Percentiles rank a stretch among this genome's conserved stretches.
These are phyloP conservation scores for Drosophila mulleri DNA, from an alignment of 2,888 invertebrate species.

Conservation along the genomic window DNA sequence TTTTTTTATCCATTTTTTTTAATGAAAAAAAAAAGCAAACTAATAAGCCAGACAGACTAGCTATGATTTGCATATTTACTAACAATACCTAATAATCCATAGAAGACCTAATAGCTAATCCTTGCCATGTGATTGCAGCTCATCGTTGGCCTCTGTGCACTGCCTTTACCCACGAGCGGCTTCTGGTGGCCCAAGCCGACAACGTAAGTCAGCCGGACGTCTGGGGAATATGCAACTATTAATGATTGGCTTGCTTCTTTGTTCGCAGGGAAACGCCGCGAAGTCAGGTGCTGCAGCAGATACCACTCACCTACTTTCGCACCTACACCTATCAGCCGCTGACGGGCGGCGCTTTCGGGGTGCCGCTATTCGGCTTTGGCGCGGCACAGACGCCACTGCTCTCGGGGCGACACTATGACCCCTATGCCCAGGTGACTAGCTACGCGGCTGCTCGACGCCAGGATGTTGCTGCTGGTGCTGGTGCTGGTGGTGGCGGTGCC, in stretches of 20 bases:
- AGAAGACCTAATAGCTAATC: neutral
- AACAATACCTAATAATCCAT: neutral
- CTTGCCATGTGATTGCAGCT: slow-evolving; percentile 38
- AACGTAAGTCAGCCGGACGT: slow-evolving; percentile 68
- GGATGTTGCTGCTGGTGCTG: slow-evolving; percentile 26
- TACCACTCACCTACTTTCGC: slow-evolving; percentile 84
- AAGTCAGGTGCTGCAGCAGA: slow-evolving; percentile 76
- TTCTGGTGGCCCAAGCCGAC: slow-evolving; percentile 80
- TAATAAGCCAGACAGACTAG: too few species aligned
- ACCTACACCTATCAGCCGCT: slow-evolving; percentile 84
- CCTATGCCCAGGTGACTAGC: slow-evolving; percentile 62
- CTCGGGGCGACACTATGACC: slow-evolving; percentile 64
- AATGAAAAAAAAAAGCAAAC: too few species aligned
- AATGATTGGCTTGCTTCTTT: neutral
- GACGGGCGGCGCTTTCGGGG: slow-evolving; percentile 68
- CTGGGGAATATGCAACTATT: neutral
- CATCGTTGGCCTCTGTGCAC: slow-evolving; percentile 24
- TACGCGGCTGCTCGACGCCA: slow-evolving; percentile 65
- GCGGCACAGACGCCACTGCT: slow-evolving; percentile 73
- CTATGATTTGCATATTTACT: neutral
- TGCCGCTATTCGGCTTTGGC: slow-evolving; percentile 77
- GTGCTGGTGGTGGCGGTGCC: slow-evolving; percentile 3
- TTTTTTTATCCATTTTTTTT: too few species aligned
- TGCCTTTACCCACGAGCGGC: slow-evolving; percentile 42
- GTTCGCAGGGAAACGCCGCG: slow-evolving; percentile 67